These are phyloP conservation scores for Fistularia tabacaria DNA, from an alignment of 2,797 vertebrate species.

Conservation along the genomic window DNA sequence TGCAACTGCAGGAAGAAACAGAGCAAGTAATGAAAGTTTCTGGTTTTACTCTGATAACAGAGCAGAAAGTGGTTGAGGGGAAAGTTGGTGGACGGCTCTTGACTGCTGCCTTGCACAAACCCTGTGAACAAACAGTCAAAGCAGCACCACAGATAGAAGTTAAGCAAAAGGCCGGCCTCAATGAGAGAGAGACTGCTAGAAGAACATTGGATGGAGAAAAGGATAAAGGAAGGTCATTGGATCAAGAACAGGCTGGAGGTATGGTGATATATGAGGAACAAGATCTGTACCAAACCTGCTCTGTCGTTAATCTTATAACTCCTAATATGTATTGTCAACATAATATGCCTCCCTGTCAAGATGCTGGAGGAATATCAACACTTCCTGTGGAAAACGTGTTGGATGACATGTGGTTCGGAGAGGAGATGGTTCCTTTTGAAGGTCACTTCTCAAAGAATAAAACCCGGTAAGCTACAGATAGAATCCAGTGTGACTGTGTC, in stretches of 20 bases:
- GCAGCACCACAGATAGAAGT: not conserved
- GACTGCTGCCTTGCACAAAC: not conserved
- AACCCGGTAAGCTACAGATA: conserved; percentile 41
- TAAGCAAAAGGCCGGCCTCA: not conserved
- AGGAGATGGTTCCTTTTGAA: conserved; percentile 58
- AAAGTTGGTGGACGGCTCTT: conserved; percentile 8
- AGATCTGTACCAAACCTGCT: no score
- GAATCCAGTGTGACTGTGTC: not conserved
- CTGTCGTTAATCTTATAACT: no score
- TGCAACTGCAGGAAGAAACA: conserved; percentile 3
- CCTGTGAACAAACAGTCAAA: not conserved
- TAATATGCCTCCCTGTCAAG: not conserved
- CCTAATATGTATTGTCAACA: no score
- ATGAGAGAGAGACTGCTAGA: not conserved
- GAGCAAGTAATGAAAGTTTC: not conserved
- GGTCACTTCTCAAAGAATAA: conserved; percentile 29
- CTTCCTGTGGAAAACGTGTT: conserved; percentile 43
- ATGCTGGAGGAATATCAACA: not conserved
- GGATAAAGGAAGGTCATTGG: not conserved
- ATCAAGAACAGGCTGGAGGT: conserved; percentile 28
- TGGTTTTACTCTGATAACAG: conserved; percentile 44
- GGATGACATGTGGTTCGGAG: conserved; percentile 74
- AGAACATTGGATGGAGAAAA: conserved; percentile 3
- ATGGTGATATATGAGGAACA: not conserved
- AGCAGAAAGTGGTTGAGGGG: conserved; percentile 21